phyloP scores from a whole-genome alignment of 2,797 vertebrate species.

The Antennarius maculatus region DNA sequence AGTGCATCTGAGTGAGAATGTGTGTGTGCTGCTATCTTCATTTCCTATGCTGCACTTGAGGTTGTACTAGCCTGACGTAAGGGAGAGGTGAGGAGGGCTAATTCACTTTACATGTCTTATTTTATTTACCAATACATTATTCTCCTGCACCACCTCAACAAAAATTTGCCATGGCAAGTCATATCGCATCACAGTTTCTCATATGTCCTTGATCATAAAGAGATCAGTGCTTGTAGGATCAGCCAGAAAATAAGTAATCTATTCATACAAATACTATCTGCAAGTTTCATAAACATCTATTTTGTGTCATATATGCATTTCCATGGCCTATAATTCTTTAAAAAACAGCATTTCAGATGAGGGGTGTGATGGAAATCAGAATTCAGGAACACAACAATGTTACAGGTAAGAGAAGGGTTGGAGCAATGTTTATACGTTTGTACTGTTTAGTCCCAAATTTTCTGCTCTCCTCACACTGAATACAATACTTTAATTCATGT shows the following conservation, averaged over 20 bases:
- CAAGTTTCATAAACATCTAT: not conserved
- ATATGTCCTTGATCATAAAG: constrained; percentile 8
- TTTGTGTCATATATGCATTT: not conserved
- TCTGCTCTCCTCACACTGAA: not conserved
- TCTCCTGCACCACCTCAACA: constrained; percentile 22
- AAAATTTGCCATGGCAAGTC: constrained; percentile 6
- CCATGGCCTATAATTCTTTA: too few relatives aligned
- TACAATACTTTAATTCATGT: not conserved
- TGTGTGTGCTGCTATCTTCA: constrained; percentile 15
- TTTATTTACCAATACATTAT: constrained; percentile 44
- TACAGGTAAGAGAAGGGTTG: too few relatives aligned
- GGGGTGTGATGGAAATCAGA: too few relatives aligned
- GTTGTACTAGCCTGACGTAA: constrained; percentile 19
- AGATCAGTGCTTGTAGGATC: not conserved
- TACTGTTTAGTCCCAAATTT: too few relatives aligned
- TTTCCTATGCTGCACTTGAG: constrained; percentile 38
- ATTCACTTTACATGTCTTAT: constrained; percentile 49
- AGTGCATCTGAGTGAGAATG: constrained; percentile 18
- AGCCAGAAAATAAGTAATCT: not conserved
- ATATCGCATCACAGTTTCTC: constrained; percentile 22
- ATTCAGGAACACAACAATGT: too few relatives aligned
- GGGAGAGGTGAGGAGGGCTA: constrained; percentile 27
- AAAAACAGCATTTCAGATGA: too few relatives aligned
- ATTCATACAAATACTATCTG: not conserved
- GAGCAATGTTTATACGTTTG: too few relatives aligned